A percentile compares a stretch with the other conserved stretches of the same genome.
phyloP scores from a whole-genome alignment of 2,888 invertebrate genomes.

The Allacma fusca region DNA sequence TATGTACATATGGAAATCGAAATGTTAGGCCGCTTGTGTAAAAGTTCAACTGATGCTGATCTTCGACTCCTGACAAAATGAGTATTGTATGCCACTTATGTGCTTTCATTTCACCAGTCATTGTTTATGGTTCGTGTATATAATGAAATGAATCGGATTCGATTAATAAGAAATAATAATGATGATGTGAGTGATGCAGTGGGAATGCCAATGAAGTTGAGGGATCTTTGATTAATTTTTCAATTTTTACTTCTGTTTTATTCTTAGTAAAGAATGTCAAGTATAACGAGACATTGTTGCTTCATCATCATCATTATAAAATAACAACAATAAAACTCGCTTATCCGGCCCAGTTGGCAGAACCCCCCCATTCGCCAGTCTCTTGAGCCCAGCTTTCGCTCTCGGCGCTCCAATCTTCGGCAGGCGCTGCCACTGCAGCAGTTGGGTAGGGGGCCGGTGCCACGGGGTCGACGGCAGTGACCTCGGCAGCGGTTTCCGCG shows the following conservation, averaged over 20 bases:
- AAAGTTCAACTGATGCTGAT: no score
- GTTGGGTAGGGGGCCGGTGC: conserved; percentile 52
- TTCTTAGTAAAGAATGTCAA: conserved; percentile 36
- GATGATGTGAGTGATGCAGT: no score
- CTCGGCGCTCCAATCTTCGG: conserved; percentile 62
- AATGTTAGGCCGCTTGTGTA: no score
- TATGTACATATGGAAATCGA: no score
- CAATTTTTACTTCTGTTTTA: conserved; percentile 8
- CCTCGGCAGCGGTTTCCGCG: conserved; percentile 67
- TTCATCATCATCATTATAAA: conserved; percentile 24
- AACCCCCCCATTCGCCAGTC: conserved; percentile 57
- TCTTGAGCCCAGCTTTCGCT: conserved; percentile 57
- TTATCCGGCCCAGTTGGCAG: conserved; percentile 41
- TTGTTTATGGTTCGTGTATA: no score
- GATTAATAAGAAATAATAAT: no score
- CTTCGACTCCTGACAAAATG: no score
- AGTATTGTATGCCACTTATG: no score
- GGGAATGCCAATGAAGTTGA: background rate
- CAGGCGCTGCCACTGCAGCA: conserved; percentile 54
- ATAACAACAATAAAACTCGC: conserved; percentile 7
- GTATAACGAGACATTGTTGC: conserved; percentile 18
- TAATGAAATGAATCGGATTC: no score
- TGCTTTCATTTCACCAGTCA: no score
- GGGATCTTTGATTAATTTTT: background rate
- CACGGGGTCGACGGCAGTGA: conserved; percentile 68